Base-by-base conservation (phyloP, 2,888 invertebrate species). In the Aquatica leii region DNA sequence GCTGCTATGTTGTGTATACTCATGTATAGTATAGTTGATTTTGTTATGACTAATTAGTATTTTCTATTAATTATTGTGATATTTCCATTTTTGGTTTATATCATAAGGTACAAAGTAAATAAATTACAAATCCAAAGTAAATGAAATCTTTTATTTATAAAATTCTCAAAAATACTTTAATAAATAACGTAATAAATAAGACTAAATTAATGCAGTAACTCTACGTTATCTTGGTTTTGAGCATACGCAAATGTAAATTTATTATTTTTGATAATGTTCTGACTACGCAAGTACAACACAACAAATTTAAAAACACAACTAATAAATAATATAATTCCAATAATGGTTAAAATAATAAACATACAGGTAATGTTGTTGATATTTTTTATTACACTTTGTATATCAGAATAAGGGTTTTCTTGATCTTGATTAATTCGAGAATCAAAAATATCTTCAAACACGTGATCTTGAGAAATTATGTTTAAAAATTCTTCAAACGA, bases 361-460 rank as follows among this genome's bases (percentile, higher is more conserved):
- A 57, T 57, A 8, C 34, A 35, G n/a, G 20, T 48, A 18, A 57
- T 40, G 17, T 34, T 31, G 34, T 40, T 34, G 2, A 57, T 9
- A 12, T 46, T 34, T 8, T 15, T 35, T 15, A 56, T 43, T 48
- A 31, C 17, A 34, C 12, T 31, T 15, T 43, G 24, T 34, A 56
- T 41, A 4, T 14, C 34, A n/a, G 17, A 2, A 9, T 41, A 2
- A 14, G 40, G 8, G 14, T 9, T n/a, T n/a, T n/a, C n/a, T n/a
- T n/a, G n/a, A n/a, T n/a, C n/a, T n/a, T n/a, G n/a, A n/a, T n/a
- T n/a, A 17, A 46, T 17, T 11, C 46, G 18, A 17, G 17, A 46
- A 54, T 64, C 63, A 14, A 54, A 64, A 20, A 64, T 20, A 40
- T 60, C 63, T 50, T 64, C 63, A 20, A 64, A 50, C 3, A 59